Conservation (phyloP, 1,140 invertebrate species). For the Phocides pigmalion region DNA sequence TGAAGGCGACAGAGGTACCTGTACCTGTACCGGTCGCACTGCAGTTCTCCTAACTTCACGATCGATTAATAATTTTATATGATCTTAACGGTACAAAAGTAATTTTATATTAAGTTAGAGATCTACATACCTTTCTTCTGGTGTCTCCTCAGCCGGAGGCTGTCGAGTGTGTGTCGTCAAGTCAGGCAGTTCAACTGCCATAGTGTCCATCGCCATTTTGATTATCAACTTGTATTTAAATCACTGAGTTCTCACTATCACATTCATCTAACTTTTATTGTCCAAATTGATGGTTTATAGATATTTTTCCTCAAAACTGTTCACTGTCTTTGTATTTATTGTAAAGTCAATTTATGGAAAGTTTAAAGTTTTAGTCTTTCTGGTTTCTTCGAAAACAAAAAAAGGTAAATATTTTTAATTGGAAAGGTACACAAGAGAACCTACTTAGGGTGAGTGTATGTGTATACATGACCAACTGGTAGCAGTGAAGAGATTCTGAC, state of each 20-base stretch:
- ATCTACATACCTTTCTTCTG: conserved; percentile 78
- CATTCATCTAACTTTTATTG: conserved; percentile 42
- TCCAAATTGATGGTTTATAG: conserved; percentile 21
- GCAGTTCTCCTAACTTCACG: too few species aligned
- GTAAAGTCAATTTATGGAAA: not conserved
- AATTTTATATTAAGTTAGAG: too few species aligned
- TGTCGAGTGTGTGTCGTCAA: conserved; percentile 63
- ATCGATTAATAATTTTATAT: too few species aligned
- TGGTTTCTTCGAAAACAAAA: conserved; percentile 2
- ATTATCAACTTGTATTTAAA: conserved; percentile 37
- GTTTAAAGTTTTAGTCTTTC: conserved; percentile 10
- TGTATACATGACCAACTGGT: too few species aligned
- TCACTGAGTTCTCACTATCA: conserved; percentile 46
- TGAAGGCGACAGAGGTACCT: too few species aligned
- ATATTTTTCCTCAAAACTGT: not conserved
- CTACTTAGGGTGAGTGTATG: not conserved
- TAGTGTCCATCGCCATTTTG: conserved; percentile 81
- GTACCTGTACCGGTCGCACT: too few species aligned
- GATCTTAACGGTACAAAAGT: too few species aligned
- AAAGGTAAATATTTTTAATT: not conserved
- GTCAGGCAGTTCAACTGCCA: conserved; percentile 81
- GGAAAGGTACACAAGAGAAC: not conserved
- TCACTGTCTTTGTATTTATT: not conserved
- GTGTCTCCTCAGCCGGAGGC: conserved; percentile 68
- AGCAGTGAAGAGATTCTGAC: too few species aligned